Evolutionary conservation across 1,140 invertebrate genomes (phyloP).

Genomic region (Scylla paramamosain): DNA sequence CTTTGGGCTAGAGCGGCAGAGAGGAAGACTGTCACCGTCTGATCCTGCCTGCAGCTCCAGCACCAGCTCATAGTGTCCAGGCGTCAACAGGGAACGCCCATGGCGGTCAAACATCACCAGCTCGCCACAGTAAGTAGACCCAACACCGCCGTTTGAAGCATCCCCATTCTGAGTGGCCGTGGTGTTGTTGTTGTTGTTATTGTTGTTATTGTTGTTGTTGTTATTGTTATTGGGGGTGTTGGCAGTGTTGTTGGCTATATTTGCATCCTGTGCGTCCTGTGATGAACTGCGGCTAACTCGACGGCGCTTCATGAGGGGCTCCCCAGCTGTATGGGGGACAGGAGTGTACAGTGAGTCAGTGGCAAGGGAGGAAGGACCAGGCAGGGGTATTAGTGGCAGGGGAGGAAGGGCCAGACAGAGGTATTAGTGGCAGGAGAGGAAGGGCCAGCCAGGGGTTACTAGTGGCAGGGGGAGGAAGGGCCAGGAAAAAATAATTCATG

Average conservation of each 20-base stretch:
- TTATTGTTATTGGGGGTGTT: slow-evolving; percentile 37
- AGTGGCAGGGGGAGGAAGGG: too few species aligned
- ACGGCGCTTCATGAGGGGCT: slow-evolving; percentile 77
- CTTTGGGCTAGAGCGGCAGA: slow-evolving; percentile 73
- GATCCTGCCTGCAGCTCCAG: slow-evolving; percentile 81
- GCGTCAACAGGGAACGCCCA: slow-evolving; percentile 90
- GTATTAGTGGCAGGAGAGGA: background rate
- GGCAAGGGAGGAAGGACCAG: background rate
- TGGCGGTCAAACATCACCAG: slow-evolving; percentile 95
- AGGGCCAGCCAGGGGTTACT: too few species aligned
- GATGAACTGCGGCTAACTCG: slow-evolving; percentile 74
- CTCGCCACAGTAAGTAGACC: slow-evolving; percentile 86
- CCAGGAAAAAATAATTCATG: too few species aligned
- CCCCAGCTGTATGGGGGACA: slow-evolving; percentile 52
- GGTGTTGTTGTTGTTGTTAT: background rate
- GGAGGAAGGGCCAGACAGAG: background rate
- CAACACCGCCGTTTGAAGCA: slow-evolving; percentile 80
- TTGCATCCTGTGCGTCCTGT: slow-evolving; percentile 69
- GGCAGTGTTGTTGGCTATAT: slow-evolving; percentile 48
- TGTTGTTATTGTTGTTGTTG: slow-evolving; percentile 35
- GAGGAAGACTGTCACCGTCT: slow-evolving; percentile 73
- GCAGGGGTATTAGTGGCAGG: slow-evolving; percentile 10
- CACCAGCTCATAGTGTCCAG: slow-evolving; percentile 94
- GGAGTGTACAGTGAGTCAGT: too few species aligned
- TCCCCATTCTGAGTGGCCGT: slow-evolving; percentile 40